Percentiles rank a stretch among this genome's conserved stretches.
phyloP scores from a whole-genome alignment of 2,797 vertebrate genomes.

The Acrossocheilus wenchowensis region DNA sequence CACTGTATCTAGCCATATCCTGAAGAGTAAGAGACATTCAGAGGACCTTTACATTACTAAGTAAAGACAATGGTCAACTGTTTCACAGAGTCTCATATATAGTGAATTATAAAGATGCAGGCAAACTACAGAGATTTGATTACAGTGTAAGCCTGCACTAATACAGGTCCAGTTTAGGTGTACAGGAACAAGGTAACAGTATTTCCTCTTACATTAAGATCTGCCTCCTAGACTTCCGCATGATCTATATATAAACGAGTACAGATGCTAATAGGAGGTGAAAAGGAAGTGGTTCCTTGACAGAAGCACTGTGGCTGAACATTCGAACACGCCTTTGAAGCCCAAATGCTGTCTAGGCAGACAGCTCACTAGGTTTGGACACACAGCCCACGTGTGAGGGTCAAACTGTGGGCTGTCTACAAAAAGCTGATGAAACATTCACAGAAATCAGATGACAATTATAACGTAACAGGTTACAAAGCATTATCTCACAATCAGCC shows the following conservation, averaged over 20 bases:
- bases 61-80: background rate
- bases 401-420: background rate
- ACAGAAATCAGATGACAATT: background rate
- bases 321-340: background rate
- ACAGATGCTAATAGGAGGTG: slow-evolving; percentile 60
- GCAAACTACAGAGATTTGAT: background rate
- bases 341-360: background rate
- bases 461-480: background rate
- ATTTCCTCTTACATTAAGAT: slow-evolving; percentile 49
- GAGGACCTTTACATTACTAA: background rate
- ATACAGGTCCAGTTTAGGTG: background rate
- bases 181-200: slow-evolving; percentile 33
- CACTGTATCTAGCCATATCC: background rate
- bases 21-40: background rate
- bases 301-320: background rate
- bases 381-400: background rate
- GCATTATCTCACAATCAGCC: background rate
- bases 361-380: background rate
- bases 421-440: background rate
- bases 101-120: background rate
- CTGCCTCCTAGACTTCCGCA: slow-evolving; percentile 46
- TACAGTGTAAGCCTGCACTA: background rate
- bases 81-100: background rate
- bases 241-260: slow-evolving; percentile 58
- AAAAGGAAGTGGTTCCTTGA: slow-evolving; percentile 55